phyloP scores from a whole-genome alignment of 1,140 invertebrate species.

The Zaprionus kolodkinae region DNA sequence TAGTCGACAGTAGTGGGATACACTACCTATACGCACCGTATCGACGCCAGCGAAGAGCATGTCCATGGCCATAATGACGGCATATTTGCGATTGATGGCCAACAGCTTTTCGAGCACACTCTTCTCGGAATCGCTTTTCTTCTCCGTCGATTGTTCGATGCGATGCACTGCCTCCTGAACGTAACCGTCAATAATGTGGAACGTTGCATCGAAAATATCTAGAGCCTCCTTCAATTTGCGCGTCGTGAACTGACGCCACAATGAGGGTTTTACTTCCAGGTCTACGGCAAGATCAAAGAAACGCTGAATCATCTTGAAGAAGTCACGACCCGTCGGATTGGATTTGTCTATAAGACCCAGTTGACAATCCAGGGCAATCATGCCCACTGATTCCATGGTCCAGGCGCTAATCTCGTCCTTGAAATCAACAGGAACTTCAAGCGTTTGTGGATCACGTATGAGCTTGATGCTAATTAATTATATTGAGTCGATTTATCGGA shows the following conservation, averaged over 20 bases:
- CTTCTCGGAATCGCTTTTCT: conserved; percentile 53
- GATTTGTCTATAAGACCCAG: conserved; percentile 85
- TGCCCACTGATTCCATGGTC: conserved; percentile 88
- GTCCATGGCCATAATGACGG: conserved; percentile 88
- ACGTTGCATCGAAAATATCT: conserved; percentile 39
- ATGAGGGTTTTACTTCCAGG: conserved; percentile 86
- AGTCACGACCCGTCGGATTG: conserved; percentile 85
- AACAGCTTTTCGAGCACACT: conserved; percentile 87
- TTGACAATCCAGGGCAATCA: conserved; percentile 88
- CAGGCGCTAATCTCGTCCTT: conserved; percentile 88
- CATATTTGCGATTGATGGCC: conserved; percentile 86
- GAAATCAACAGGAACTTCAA: conserved; percentile 86
- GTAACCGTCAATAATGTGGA: conserved; percentile 12
- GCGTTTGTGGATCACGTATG: conserved; percentile 85
- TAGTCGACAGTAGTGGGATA: neutral
- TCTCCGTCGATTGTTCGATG: conserved; percentile 50
- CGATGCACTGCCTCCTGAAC: conserved; percentile 60
- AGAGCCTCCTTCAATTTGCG: conserved; percentile 85
- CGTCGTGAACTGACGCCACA: conserved; percentile 87
- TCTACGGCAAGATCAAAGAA: conserved; percentile 86
- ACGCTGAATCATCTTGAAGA: conserved; percentile 86
- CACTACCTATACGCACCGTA: conserved; percentile 85
- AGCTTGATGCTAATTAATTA: conserved; percentile 78
- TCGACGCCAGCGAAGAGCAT: conserved; percentile 91
- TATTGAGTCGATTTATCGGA: too few species aligned